Evolutionary conservation across 2,888 invertebrate species (phyloP), one percentile per base, ranked within the genome.

Genomic region (Furcula furcula): DNA sequence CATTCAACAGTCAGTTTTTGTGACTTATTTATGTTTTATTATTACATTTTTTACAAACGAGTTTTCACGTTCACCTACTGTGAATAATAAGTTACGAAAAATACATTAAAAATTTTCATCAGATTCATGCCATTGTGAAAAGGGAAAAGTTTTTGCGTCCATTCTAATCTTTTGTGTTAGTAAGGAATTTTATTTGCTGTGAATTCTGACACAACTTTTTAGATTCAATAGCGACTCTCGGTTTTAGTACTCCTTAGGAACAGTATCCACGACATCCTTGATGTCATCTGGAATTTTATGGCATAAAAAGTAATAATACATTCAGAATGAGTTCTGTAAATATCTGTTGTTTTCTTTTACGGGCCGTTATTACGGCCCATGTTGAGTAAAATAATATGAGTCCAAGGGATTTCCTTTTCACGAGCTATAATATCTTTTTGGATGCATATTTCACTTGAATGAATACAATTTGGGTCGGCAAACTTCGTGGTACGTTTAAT

Each of bases 1-100:
- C 65, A 66, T 66, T 66, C 65, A 65, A 46, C 50, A 53, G 50
- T 55, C 45, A 48, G 44, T 55, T 55, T 18, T 54, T 55, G 46
- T 52, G 48, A 57, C 58, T 66, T 65, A 63, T 59, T 65, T 47
- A 43, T 48, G 51, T 64, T 49, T 53, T 56, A 47, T 42, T 52
- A 50, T 53, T 38, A 49, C 47, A 50, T 58, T 48, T 51, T 32
- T 46, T 51, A 47, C 36, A 29, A 44, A 39, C 42, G 44, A 48
- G 41, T 40, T 53, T 32, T 59, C 53, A 47, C 47, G 35, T 35
- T 44, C 46, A 38, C 27, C 39, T 50, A 45, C 39, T 35, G 40
- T 41, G 40, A 46, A 46, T 55, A 52, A 43, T 48, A 55, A 56
- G 37, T 48, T 40, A 31, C 21, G 34, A 43, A 43, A 26, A 45